phyloP scores from a whole-genome alignment of 2,888 invertebrate genomes.

The Andricus curvator region DNA sequence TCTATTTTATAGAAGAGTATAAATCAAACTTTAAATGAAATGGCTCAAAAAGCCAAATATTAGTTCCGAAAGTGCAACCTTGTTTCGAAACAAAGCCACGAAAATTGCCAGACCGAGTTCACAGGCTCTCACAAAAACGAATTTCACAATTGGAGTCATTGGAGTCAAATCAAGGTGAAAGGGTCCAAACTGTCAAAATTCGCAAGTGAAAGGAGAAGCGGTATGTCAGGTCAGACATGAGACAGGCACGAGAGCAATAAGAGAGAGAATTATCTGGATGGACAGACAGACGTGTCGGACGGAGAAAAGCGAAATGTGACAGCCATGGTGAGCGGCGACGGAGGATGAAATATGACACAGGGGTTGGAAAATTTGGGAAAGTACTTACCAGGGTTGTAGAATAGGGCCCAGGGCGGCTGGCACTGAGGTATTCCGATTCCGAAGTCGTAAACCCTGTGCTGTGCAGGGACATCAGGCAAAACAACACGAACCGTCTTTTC shows the following conservation, averaged over 20 bases:
- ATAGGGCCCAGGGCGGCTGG: constrained; percentile 67
- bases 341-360: constrained; percentile 16
- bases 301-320: constrained; percentile 23
- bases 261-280: constrained; percentile 9
- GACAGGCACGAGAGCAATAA: constrained; percentile 28
- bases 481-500: constrained; percentile 48
- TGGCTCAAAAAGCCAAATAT: neutral
- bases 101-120: neutral
- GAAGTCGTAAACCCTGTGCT: constrained; percentile 45
- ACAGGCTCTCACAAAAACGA: constrained; percentile 2
- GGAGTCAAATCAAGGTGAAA: constrained; percentile 26
- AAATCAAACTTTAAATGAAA: neutral
- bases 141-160: neutral
- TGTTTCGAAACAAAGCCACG: neutral
- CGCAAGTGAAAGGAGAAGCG: constrained; percentile 36
- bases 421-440: constrained; percentile 29
- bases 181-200: constrained; percentile 36
- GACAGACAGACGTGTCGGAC: constrained; percentile 42
- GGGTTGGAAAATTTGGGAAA: constrained; percentile 4
- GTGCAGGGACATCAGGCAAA: constrained; percentile 61
- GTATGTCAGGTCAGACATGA: constrained; percentile 41
- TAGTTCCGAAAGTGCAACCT: neutral
- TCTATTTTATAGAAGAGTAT: neutral
- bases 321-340: neutral
- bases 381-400: constrained; percentile 69